Conservation (phyloP, 2,113 vertebrate species). For the Camelus dromedarius region DNA sequence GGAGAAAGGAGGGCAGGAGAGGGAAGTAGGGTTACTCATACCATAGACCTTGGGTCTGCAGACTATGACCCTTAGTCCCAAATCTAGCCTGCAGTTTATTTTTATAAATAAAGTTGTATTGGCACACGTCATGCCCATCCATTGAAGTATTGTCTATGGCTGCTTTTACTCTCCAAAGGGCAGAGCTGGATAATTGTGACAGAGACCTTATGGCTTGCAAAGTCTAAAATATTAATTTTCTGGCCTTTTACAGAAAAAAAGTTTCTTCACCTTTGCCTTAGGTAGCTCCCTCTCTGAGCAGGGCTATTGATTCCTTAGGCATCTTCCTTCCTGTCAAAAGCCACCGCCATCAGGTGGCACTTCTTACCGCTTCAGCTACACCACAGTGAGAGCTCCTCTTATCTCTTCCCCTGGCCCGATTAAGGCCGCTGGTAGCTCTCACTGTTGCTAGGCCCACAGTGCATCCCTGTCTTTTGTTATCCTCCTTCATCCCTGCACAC, state of each 20-base stretch:
- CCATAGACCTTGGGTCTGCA: not conserved
- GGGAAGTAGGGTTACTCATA: not conserved
- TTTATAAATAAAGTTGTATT: not conserved
- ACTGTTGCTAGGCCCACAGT: not conserved
- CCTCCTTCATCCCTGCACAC: not conserved
- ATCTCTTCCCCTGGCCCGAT: not conserved
- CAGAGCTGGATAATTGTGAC: not conserved
- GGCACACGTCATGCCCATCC: not conserved
- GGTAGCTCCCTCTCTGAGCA: not conserved
- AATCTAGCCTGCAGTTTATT: not conserved
- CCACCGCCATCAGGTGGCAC: not conserved
- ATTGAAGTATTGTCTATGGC: not conserved
- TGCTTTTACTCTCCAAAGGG: not conserved
- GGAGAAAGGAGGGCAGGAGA: not conserved
- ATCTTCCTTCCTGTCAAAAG: not conserved
- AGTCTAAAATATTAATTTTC: constrained; percentile 9
- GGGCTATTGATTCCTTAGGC: not conserved
- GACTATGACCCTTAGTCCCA: not conserved
- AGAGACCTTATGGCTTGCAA: not conserved
- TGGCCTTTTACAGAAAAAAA: not conserved
- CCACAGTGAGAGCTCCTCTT: not conserved
- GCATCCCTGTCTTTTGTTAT: not conserved
- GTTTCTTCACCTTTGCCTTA: not conserved
- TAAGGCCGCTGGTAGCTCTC: not conserved
- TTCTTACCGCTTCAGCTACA: not conserved